phyloP scores from a whole-genome alignment of 2,888 invertebrate species.

The Allacma fusca region DNA sequence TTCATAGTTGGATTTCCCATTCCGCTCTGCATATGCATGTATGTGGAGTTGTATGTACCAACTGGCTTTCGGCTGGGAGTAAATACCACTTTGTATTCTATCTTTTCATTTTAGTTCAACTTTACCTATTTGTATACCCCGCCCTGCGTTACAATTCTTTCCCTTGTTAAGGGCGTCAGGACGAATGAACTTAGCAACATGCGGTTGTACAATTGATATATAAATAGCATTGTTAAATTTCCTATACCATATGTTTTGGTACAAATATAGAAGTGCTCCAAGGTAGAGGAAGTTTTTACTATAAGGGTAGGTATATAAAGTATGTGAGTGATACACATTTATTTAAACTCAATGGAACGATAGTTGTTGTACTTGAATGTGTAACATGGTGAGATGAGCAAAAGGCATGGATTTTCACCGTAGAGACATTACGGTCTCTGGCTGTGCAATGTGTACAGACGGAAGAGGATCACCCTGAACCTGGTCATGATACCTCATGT shows the following conservation, averaged over 20 bases:
- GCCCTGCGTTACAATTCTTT: conserved; percentile 3
- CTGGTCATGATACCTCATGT: conserved; percentile 17
- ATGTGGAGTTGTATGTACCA: neutral
- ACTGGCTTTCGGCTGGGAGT: neutral
- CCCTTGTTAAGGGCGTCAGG: neutral
- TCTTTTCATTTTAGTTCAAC: neutral
- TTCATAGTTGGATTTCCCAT: neutral
- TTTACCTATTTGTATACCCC: conserved; percentile 9
- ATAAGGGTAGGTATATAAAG: neutral
- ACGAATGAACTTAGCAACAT: too few species aligned
- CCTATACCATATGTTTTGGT: too few species aligned
- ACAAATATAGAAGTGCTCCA: too few species aligned
- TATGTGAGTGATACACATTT: neutral
- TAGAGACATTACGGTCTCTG: neutral
- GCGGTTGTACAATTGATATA: too few species aligned
- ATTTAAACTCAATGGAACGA: neutral
- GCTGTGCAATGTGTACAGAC: neutral
- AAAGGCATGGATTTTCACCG: conserved; percentile 7
- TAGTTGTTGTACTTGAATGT: neutral
- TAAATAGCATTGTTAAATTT: too few species aligned
- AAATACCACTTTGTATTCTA: conserved; percentile 11
- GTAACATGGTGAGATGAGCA: neutral
- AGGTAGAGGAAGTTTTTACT: too few species aligned
- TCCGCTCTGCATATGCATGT: neutral
- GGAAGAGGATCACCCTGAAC: conserved; percentile 3